A percentile compares a stretch with the other conserved stretches of the same genome.
phyloP scores from a whole-genome alignment of 2,888 invertebrate species.

The Seira ritae region DNA sequence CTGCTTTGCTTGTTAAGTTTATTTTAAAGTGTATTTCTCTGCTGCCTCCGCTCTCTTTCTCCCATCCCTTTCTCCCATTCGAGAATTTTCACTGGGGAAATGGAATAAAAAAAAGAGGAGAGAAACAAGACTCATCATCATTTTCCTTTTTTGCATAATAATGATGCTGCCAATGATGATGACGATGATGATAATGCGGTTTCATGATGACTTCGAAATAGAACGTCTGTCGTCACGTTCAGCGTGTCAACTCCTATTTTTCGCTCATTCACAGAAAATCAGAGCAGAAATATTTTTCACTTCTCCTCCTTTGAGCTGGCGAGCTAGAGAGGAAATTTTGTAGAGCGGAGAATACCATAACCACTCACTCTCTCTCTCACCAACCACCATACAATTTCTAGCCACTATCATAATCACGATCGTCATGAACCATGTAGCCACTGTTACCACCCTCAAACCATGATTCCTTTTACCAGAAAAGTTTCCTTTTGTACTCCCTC shows the following conservation, averaged over 20 bases:
- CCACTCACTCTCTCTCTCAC: background rate
- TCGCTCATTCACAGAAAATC: background rate
- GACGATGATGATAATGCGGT: conserved; percentile 50
- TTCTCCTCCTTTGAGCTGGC: background rate
- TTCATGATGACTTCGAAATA: conserved; percentile 59
- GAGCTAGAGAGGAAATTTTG: background rate
- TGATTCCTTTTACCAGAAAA: background rate
- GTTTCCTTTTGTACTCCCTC: background rate
- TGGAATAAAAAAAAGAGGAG: conserved; percentile 9
- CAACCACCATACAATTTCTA: conserved; percentile 1
- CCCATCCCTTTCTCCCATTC: background rate
- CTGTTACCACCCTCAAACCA: conserved; percentile 3
- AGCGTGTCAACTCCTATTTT: conserved; percentile 18
- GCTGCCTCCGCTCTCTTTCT: background rate
- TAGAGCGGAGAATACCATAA: background rate
- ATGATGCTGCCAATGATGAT: conserved; percentile 7
- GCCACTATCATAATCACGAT: conserved; percentile 3
- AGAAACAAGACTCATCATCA: conserved; percentile 36
- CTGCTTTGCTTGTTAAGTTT: too few species aligned
- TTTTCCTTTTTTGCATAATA: conserved; percentile 23
- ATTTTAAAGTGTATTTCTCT: background rate
- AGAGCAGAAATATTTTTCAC: background rate
- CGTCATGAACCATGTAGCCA: conserved; percentile 7
- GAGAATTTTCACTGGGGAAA: conserved; percentile 11
- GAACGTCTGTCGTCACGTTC: conserved; percentile 54